These are phyloP conservation scores for Neoitamus cyanurus DNA, from an alignment of 2,888 invertebrate species.

Conservation along the genomic window DNA sequence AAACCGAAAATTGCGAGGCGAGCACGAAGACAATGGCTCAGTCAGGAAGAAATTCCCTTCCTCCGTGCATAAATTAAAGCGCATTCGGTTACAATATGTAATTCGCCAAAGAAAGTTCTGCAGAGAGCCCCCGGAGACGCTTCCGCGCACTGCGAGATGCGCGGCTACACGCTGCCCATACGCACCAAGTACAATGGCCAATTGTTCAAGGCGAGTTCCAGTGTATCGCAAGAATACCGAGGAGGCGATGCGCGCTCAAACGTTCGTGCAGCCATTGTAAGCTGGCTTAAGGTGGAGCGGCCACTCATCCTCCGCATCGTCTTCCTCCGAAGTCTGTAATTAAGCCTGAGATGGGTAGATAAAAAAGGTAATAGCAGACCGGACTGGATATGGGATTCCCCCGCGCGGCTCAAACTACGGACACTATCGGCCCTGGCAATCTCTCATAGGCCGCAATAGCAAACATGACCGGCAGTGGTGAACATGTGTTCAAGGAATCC, in stretches of 20 bases:
- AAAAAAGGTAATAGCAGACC: slow-evolving; percentile 24
- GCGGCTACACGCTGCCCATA: neutral
- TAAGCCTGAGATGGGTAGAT: slow-evolving; percentile 36
- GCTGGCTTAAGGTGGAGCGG: neutral
- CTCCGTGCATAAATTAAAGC: slow-evolving; percentile 45
- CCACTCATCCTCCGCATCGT: neutral
- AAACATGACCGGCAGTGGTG: slow-evolving; percentile 36
- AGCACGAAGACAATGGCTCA: slow-evolving; percentile 26
- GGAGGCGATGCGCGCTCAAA: neutral
- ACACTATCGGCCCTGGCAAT: slow-evolving; percentile 29
- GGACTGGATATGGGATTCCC: neutral
- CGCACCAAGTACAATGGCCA: slow-evolving; percentile 44
- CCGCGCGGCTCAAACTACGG: neutral
- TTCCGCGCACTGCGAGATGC: neutral
- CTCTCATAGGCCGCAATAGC: slow-evolving; percentile 30
- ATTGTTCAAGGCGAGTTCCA: slow-evolving; percentile 43
- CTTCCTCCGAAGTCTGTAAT: slow-evolving; percentile 20
- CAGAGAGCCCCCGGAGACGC: neutral
- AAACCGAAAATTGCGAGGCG: slow-evolving; percentile 41
- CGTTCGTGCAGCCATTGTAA: neutral
- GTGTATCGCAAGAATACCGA: neutral
- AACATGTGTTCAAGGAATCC: slow-evolving; percentile 32
- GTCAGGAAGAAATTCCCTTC: slow-evolving; percentile 25
- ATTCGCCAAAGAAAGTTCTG: slow-evolving; percentile 31
- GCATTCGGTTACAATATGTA: slow-evolving; percentile 28